A percentile compares a stretch with the other conserved stretches of the same genome.
Evolutionary conservation across 2,797 vertebrate species (phyloP).

Genomic region (Channallabes apus): DNA sequence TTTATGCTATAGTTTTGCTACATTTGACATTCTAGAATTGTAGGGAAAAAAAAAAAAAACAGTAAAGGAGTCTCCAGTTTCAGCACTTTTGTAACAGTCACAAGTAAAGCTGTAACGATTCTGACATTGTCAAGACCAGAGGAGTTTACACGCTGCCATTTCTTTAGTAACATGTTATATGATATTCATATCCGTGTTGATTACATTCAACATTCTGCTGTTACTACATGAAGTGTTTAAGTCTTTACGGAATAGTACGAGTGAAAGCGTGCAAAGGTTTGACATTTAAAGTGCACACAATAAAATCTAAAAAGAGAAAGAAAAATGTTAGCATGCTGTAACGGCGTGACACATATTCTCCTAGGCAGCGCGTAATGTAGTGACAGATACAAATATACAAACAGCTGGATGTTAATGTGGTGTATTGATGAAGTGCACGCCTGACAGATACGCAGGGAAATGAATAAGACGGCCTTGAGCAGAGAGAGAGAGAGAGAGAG

Average conservation of each 20-base stretch:
- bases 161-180: background rate
- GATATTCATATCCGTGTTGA: background rate
- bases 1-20: background rate
- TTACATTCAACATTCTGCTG: background rate
- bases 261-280: background rate
- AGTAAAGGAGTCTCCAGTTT: background rate
- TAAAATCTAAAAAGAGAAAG: background rate
- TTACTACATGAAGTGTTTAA: background rate
- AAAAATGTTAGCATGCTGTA: slow-evolving; percentile 16
- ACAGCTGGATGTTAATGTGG: slow-evolving; percentile 5
- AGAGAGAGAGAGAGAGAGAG: too few species aligned
- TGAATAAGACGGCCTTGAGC: background rate
- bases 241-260: background rate
- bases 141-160: background rate
- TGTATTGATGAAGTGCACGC: background rate
- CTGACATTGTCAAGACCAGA: background rate
- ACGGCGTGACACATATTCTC: background rate
- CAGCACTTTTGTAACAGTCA: background rate
- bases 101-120: background rate
- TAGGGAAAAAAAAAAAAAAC: background rate
- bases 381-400: background rate
- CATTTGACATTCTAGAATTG: background rate
- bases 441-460: background rate
- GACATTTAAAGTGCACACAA: background rate
- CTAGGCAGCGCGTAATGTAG: background rate